Base-by-base conservation (phyloP, 1,140 invertebrate species). In the Bombus polaris region DNA sequence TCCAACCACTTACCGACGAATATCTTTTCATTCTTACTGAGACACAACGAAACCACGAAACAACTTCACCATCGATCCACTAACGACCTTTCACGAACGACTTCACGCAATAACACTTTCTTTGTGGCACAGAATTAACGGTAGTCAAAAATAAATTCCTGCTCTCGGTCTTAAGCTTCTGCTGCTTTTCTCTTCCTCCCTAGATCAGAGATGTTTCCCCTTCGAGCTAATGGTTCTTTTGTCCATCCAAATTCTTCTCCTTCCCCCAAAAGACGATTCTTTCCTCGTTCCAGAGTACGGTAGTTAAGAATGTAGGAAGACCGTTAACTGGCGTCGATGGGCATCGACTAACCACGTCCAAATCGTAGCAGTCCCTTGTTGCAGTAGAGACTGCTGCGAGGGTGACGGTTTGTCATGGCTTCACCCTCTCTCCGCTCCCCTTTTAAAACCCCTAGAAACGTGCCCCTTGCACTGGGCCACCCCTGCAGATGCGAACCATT, bases 361-460 rank as follows among this genome's bases (percentile, higher is more conserved):
- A 85, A 79, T 71, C 85, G 84, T 86, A 37, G 66, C 68, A 66
- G 65, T 32, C 76, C 72, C 88, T 91, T 85, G 62, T 28, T 37
- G 32, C 66, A 47, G 28, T 6, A 57, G 70, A 78, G 76, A 62
- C 25, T n/a, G 39, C n/a, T 59, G 84, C 80, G 88, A 85, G 88
- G 87, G 88, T 82, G 88, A 85, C 83, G 76, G 83, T 85, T 85
- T 85, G 39, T 68, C 76, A 85, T 85, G 83, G 83, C 77, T 85
- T 85, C 83, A 15, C 22, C 66, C 66, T 42, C 47, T 65, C 37
- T 65, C 59, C 35, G 57, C n/a, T 35, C n/a, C 39, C 57, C 32
- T 73, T 39, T 18, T 44, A 15, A 42, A 70, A 82, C 47, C 73
- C 66, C 22, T 71, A 13, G 53, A 73, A 81, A 76, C 25, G 81